These are phyloP conservation scores for Eclectus roratus DNA, from an alignment of 2,113 vertebrate species.

Conservation along the genomic window DNA sequence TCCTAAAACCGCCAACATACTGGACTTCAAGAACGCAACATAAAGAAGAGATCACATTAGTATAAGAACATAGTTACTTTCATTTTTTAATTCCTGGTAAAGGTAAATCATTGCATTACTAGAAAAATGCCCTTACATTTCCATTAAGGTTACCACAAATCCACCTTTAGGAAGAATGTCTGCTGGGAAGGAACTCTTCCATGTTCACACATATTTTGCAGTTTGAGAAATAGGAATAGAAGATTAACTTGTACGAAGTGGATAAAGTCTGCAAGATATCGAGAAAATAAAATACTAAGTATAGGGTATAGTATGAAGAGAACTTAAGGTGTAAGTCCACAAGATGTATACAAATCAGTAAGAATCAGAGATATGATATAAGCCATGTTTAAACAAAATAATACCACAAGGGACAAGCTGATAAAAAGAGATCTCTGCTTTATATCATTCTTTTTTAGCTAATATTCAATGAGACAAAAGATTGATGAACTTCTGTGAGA, in stretches of 20 bases:
- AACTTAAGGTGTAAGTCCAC: not conserved
- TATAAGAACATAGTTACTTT: not conserved
- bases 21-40: not conserved
- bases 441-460: not conserved
- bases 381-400: not conserved
- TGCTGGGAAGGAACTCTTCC: not conserved
- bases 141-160: not conserved
- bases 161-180: not conserved
- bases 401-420: not conserved
- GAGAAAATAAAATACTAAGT: not conserved
- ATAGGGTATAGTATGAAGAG: not conserved
- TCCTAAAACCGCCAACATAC: not conserved
- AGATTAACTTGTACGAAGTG: not conserved
- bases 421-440: not conserved
- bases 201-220: not conserved
- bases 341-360: not conserved
- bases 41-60: not conserved
- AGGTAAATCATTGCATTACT: not conserved
- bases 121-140: not conserved
- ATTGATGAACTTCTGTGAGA: not conserved
- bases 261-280: not conserved
- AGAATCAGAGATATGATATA: not conserved
- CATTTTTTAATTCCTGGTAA: not conserved
- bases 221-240: not conserved
- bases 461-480: not conserved